Base-by-base conservation (phyloP, 2,888 invertebrate species). In the Phragmatobia fuliginosa region DNA sequence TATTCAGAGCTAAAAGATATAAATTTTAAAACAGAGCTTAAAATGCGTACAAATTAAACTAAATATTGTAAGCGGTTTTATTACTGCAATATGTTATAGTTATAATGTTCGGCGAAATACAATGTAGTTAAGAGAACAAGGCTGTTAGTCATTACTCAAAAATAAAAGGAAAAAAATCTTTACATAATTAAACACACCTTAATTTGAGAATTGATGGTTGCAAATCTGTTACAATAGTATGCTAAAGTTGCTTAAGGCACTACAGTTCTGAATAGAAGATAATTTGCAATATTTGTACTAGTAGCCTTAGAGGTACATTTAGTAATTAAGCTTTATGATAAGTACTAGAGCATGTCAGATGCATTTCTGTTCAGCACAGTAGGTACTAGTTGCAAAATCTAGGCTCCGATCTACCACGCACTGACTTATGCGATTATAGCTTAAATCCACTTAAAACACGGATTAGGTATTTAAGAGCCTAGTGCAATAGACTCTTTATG, bases 281-380 rank as follows among this genome's bases (percentile, higher is more conserved):
- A 62, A 62, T 62, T 62, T 28, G 38, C 28, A 62, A 62, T 62
- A 28, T 38, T 62, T 62, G 25, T 36, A 61, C 25, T 38, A 38
- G 38, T 28, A 28, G 62, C 62, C 38, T 62, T 33, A 36, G 28
- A 41, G 25, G 38, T 62, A 62, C 10, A 62, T 62, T 62, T 28
- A 41, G 62, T 62, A 62, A 62, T 62, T 62, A 62, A 62, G 38
- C 62, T 41, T 62, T 62, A 28, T 62, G 62, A 62, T 62, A 62
- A 62, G 62, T 38, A 62, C 38, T 41, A 41, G 62, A 62, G 62
- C 38, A 41, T 41, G 28, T 41, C 62, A 28, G 41, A 62, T 62
- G 38, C 62, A 25, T 62, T 38, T 62, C 28, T 62, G 32, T 62
- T 45, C 38, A 45, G 21, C 32, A 18, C 18, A 14, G 31, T n/a